Conservation (phyloP, 2,888 invertebrate genomes). For the Lepidocyrtoides sp. region DNA sequence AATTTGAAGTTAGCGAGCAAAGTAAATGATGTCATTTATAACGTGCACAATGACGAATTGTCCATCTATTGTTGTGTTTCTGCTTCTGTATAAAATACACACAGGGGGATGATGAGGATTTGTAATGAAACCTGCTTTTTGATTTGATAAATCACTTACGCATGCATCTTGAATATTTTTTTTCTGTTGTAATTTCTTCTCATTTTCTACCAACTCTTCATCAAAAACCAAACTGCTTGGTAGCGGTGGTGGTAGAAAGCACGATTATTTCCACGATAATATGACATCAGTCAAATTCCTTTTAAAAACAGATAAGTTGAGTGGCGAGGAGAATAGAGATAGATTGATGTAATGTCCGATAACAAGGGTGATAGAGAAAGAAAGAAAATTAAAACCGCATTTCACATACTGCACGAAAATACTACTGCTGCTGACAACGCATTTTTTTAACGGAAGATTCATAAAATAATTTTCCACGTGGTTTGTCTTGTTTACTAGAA, state of each 20-base stretch:
- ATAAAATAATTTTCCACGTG: constrained; percentile 47
- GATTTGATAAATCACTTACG: constrained; percentile 67
- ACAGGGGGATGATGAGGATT: constrained; percentile 24
- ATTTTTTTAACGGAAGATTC: constrained; percentile 37
- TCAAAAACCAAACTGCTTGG: constrained; percentile 18
- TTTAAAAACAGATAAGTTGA: constrained; percentile 40
- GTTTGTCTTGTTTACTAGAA: constrained; percentile 26
- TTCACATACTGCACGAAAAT: neutral
- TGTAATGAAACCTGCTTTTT: constrained; percentile 67
- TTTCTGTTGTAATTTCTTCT: neutral
- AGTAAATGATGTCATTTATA: constrained; percentile 75
- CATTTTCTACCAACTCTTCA: neutral
- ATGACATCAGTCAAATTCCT: constrained; percentile 65
- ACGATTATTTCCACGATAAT: constrained; percentile 44
- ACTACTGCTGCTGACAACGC: constrained; percentile 14
- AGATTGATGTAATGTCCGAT: constrained; percentile 44
- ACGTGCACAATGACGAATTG: constrained; percentile 54
- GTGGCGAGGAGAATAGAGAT: constrained; percentile 33
- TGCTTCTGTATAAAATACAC: constrained; percentile 49
- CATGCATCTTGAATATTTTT: constrained; percentile 55
- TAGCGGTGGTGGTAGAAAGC: neutral
- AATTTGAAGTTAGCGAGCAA: constrained; percentile 15
- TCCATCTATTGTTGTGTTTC: constrained; percentile 30
- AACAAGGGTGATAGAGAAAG: neutral
- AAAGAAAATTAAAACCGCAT: neutral